Conservation (phyloP, 2,797 vertebrate genomes). For the Acanthurus tractus region DNA sequence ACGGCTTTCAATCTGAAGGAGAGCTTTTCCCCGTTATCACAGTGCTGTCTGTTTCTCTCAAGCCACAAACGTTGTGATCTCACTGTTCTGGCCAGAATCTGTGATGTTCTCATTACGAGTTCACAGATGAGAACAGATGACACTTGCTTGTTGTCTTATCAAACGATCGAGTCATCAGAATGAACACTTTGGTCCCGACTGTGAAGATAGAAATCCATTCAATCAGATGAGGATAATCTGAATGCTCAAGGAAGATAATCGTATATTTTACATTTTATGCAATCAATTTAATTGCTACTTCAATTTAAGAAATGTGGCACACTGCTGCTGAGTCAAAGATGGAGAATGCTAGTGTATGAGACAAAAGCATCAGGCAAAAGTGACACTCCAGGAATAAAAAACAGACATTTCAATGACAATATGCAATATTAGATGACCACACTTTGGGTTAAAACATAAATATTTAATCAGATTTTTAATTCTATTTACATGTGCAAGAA, state of each 20-base stretch:
- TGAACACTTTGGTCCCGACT: neutral
- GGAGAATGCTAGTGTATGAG: too few species aligned
- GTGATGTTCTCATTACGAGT: conserved; percentile 15
- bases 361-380: neutral
- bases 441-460: neutral
- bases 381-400: too few species aligned
- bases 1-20: neutral
- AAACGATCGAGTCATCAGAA: conserved; percentile 1
- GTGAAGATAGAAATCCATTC: conserved; percentile 1
- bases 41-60: neutral
- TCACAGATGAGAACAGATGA: conserved; percentile 18
- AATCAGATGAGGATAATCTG: neutral
- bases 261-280: neutral
- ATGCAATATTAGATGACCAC: too few species aligned
- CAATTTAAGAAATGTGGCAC: neutral
- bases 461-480: neutral
- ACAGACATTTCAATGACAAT: too few species aligned
- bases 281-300: neutral
- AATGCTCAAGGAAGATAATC: neutral
- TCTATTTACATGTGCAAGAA: neutral
- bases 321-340: neutral
- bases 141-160: conserved; percentile 15
- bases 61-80: neutral
- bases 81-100: conserved; percentile 1
- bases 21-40: conserved; percentile 1